Evolutionary conservation across 2,113 vertebrate genomes (phyloP), one percentile per base, ranked within the genome.

Genomic region (Elachura formosa): DNA sequence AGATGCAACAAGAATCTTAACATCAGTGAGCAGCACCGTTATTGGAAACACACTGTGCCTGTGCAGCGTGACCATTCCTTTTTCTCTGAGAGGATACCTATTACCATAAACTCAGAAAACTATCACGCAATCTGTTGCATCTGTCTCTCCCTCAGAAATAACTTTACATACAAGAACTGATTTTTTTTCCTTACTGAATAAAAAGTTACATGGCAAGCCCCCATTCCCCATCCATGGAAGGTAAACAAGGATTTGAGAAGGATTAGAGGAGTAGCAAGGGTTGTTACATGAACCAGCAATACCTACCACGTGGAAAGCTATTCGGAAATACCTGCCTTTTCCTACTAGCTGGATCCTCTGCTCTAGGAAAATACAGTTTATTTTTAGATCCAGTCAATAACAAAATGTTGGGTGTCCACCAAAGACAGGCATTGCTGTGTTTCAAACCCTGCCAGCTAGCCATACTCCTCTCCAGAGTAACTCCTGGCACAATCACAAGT

Each of bases 361-460:
- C 67, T 89, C 40, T 48, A n/a, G 40, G 79, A 83, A 96, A 88
- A 91, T 28, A 40, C 0, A 0, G 25, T 41, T 68, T 79, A 36
- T 71, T 89, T 87, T 90, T 59, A 85, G 63, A 58, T 66, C 19
- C 18, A 33, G 75, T 77, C 48, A 63, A 40, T 36, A 87, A 58
- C 54, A 43, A 51, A 31, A 77, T 33, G 15, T 51, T 77, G 76
- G 68, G 48, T 40, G 79, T 55, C 43, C 55, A 80, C 87, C 23
- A 36, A 61, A 89, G 59, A 33, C 23, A 62, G 59, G 15, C 28
- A 16, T 31, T 33, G 63, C 22, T 61, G 5, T 49, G 33, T 83
- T 90, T 90, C 64, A 95, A 95, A 61, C 58, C n/a, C 49, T 84
- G 54, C 63, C 76, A 55, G 51, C 24, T 29, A 43, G 36, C 71